Conservation (phyloP, 1,140 invertebrate species). For the Zaprionus lachaisei region DNA sequence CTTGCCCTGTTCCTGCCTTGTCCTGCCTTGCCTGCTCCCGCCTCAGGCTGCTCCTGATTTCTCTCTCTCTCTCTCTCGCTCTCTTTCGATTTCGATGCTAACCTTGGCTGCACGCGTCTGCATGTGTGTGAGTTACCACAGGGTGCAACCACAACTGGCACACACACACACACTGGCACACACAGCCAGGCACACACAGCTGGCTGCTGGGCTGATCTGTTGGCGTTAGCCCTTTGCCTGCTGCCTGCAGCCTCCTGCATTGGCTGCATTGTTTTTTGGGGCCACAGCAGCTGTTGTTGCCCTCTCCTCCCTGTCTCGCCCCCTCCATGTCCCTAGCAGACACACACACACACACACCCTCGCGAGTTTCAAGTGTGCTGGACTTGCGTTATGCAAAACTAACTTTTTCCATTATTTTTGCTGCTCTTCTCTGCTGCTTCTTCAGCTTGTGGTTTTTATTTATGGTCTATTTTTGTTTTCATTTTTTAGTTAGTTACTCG, state of each 20-base stretch:
- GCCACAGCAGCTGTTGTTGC: slow-evolving; percentile 66
- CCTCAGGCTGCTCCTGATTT: not conserved
- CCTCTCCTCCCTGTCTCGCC: no score
- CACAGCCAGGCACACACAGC: slow-evolving; percentile 20
- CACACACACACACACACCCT: slow-evolving; percentile 35
- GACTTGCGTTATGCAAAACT: slow-evolving; percentile 76
- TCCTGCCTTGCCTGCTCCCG: not conserved
- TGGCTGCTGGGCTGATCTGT: slow-evolving; percentile 31
- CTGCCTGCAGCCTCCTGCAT: slow-evolving; percentile 8
- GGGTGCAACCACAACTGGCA: slow-evolving; percentile 52
- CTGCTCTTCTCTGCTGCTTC: slow-evolving; percentile 26
- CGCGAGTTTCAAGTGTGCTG: slow-evolving; percentile 67
- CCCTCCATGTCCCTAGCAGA: slow-evolving; percentile 24
- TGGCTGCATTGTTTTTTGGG: slow-evolving; percentile 50
- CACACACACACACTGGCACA: slow-evolving; percentile 35
- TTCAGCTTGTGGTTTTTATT: slow-evolving; percentile 74
- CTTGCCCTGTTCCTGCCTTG: not conserved
- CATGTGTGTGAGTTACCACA: slow-evolving; percentile 43
- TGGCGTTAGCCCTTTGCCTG: slow-evolving; percentile 39
- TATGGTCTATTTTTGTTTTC: slow-evolving; percentile 79
- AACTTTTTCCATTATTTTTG: slow-evolving; percentile 81
- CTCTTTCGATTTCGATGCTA: slow-evolving; percentile 33
- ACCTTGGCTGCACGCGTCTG: slow-evolving; percentile 54
- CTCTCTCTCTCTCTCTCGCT: not conserved
- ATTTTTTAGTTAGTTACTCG: slow-evolving; percentile 74